A percentile compares a stretch with the other conserved stretches of the same genome.
These are phyloP conservation scores for Gerris lacustris DNA, from an alignment of 2,888 invertebrate species.

Conservation along the genomic window DNA sequence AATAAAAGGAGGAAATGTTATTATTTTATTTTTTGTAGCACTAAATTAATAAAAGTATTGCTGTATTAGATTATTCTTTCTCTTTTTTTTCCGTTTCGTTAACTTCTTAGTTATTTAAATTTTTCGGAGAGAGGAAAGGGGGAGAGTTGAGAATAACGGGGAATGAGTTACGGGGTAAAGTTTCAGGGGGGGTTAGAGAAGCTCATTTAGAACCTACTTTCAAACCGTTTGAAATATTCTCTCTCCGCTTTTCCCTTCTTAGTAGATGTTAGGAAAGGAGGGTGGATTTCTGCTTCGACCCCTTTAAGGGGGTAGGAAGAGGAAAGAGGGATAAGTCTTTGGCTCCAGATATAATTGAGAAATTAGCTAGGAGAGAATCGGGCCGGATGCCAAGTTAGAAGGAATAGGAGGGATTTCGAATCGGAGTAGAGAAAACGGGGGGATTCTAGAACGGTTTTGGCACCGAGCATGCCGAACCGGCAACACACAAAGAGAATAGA, in stretches of 20 bases:
- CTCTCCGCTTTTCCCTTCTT: neutral
- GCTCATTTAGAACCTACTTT: conserved; percentile 1
- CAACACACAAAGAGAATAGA: neutral
- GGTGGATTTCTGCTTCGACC: too few species aligned
- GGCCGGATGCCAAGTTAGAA: neutral
- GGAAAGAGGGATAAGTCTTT: neutral
- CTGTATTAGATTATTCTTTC: too few species aligned
- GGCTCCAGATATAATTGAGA: conserved; percentile 3
- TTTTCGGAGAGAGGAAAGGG: neutral
- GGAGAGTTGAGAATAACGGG: neutral
- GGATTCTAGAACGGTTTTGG: neutral
- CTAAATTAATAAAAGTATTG: too few species aligned
- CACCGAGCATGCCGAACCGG: conserved; percentile 1
- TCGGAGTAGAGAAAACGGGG: neutral
- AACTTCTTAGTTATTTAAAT: neutral
- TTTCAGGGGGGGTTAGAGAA: neutral
- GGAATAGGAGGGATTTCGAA: neutral
- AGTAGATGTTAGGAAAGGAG: too few species aligned
- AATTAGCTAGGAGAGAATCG: neutral
- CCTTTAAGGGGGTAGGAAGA: too few species aligned
- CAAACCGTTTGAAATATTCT: neutral
- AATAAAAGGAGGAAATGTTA: too few species aligned
- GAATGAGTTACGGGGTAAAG: neutral
- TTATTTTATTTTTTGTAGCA: too few species aligned
- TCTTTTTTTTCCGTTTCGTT: neutral